A percentile compares a stretch with the other conserved stretches of the same genome.
Evolutionary conservation across 2,113 vertebrate genomes (phyloP).

Genomic region (Archilochus colubris): DNA sequence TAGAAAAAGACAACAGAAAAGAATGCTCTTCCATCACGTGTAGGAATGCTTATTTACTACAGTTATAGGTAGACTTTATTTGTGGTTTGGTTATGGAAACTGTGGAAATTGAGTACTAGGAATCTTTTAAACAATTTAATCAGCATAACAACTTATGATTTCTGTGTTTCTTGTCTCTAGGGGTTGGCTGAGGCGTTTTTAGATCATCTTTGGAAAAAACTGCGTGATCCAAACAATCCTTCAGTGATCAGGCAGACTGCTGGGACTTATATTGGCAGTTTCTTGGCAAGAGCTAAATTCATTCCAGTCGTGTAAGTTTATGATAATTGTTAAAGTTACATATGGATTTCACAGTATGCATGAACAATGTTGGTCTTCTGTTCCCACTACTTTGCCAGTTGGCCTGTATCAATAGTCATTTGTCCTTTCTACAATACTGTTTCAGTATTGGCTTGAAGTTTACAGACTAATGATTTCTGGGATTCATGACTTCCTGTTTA

Average conservation of each 20-base stretch:
- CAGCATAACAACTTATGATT: neutral
- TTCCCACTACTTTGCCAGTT: neutral
- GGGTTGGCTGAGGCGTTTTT: conserved; percentile 93
- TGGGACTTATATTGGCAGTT: conserved; percentile 92
- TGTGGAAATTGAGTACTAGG: neutral
- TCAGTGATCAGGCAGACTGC: conserved; percentile 90
- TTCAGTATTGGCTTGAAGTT: neutral
- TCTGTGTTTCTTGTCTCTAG: conserved; percentile 63
- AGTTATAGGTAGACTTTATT: neutral
- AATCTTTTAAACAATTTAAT: neutral
- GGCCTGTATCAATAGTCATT: neutral
- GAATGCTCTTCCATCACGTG: neutral
- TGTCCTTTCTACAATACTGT: neutral
- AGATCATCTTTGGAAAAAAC: conserved; percentile 94
- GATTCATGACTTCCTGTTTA: neutral
- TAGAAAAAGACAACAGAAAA: neutral
- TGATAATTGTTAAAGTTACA: neutral
- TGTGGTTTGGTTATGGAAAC: neutral
- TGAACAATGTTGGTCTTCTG: neutral
- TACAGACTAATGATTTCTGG: neutral
- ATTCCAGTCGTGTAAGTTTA: conserved; percentile 88
- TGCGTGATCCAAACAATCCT: conserved; percentile 89
- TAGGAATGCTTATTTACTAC: neutral
- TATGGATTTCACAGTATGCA: neutral
- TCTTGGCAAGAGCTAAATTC: conserved; percentile 94